Percentiles rank a stretch among this genome's conserved stretches.
Conservation (phyloP, 2,888 invertebrate species). For the Eremobia ochroleuca region DNA sequence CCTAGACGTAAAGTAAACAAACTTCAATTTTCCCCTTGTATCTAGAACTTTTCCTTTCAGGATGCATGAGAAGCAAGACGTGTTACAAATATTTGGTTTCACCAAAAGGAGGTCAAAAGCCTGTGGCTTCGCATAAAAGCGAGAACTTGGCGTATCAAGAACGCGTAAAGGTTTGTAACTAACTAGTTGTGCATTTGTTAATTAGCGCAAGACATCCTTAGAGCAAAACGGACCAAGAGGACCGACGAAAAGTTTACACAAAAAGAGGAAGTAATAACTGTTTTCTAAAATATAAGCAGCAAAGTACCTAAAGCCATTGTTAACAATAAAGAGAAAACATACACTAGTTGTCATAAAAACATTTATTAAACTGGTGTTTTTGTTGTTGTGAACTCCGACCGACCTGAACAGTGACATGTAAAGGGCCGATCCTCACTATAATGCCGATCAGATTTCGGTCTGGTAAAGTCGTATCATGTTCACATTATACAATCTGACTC, state of each 20-base stretch:
- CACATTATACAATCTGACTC: too few species aligned
- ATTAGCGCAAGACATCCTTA: constrained; percentile 45
- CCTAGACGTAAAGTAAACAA: background rate
- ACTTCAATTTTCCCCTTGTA: background rate
- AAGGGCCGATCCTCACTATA: too few species aligned
- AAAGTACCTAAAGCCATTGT: constrained; percentile 27
- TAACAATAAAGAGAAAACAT: constrained; percentile 38
- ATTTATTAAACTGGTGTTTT: constrained; percentile 2
- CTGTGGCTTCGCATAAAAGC: constrained; percentile 14
- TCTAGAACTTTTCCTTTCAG: background rate
- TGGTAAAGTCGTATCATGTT: too few species aligned
- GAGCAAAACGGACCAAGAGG: constrained; percentile 26
- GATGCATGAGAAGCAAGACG: background rate
- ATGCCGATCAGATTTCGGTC: too few species aligned
- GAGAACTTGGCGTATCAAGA: constrained; percentile 19
- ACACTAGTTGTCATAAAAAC: constrained; percentile 21
- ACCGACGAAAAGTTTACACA: background rate
- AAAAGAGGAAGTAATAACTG: background rate
- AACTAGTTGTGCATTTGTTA: constrained; percentile 51
- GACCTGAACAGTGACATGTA: too few species aligned
- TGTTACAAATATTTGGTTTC: constrained; percentile 6
- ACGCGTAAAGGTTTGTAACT: constrained; percentile 37
- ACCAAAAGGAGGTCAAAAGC: background rate
- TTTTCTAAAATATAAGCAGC: constrained; percentile 13
- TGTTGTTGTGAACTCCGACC: constrained; percentile 35